phyloP scores from a whole-genome alignment of 2,888 invertebrate genomes.

The Abrostola tripartita region DNA sequence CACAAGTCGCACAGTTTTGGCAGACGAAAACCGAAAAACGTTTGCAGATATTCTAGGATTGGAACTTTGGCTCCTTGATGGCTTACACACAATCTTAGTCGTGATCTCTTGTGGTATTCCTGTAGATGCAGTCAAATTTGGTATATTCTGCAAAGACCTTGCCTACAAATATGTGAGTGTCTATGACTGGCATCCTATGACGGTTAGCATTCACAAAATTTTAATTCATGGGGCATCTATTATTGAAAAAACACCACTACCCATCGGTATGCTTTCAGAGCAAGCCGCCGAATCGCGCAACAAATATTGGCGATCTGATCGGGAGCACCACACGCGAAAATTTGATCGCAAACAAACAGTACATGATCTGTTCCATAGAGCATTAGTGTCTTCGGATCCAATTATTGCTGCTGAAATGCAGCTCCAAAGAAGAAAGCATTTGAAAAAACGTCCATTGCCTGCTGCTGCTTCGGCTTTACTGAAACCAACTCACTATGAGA shows the following conservation, averaged over 20 bases:
- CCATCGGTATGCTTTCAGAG: conserved; percentile 5
- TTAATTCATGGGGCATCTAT: conserved; percentile 8
- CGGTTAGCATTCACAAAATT: conserved; percentile 13
- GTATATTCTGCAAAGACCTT: neutral
- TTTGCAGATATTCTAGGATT: conserved; percentile 9
- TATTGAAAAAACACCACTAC: neutral
- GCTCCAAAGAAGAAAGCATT: too few species aligned
- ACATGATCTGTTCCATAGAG: neutral
- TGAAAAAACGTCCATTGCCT: too few species aligned
- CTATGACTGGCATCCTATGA: conserved; percentile 10
- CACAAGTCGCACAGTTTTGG: conserved; percentile 1
- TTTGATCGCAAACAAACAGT: neutral
- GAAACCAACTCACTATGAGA: too few species aligned
- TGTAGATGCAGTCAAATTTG: conserved; percentile 6
- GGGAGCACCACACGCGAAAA: too few species aligned
- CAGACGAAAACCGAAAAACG: conserved; percentile 3
- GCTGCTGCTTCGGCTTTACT: too few species aligned
- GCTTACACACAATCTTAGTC: conserved; percentile 1
- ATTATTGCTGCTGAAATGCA: too few species aligned
- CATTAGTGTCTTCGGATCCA: neutral
- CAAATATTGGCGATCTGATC: conserved; percentile 15
- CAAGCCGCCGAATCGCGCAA: conserved; percentile 7
- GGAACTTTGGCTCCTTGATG: conserved; percentile 2
- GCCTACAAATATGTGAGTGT: conserved; percentile 4
- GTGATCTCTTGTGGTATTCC: neutral